A percentile compares a stretch with the other conserved stretches of the same genome.
phyloP scores from a whole-genome alignment of 1,140 invertebrate genomes.

The Neotoxoptera formosana region DNA sequence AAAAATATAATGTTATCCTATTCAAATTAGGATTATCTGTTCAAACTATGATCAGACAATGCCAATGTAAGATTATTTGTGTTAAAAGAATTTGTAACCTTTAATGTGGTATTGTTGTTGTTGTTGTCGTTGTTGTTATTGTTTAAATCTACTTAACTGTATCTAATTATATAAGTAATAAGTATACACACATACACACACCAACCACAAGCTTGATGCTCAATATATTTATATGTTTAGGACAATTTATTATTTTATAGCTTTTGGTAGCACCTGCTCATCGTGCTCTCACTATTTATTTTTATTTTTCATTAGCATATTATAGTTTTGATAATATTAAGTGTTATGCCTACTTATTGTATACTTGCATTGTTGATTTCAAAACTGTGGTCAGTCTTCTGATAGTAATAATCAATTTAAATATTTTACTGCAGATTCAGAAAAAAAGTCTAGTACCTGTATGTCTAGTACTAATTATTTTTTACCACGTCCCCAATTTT shows the following conservation, averaged over 20 bases:
- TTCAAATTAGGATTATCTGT: not conserved
- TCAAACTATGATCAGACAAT: not conserved
- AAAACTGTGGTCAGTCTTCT: not conserved
- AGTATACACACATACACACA: not conserved
- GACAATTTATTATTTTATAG: not conserved
- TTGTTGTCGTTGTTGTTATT: slow-evolving; percentile 1
- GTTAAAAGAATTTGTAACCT: not conserved
- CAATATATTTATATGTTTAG: not conserved
- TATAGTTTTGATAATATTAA: not conserved
- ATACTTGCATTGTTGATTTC: not conserved
- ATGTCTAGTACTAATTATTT: not conserved
- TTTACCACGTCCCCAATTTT: not conserved
- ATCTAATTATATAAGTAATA: slow-evolving; percentile 4
- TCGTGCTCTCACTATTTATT: slow-evolving; percentile 1
- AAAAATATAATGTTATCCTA: not conserved
- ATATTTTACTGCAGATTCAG: not conserved
- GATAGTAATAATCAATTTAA: not conserved
- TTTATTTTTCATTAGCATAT: not conserved
- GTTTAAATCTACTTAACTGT: slow-evolving; percentile 18
- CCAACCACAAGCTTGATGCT: slow-evolving; percentile 40
- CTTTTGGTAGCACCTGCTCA: not conserved
- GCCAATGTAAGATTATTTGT: not conserved
- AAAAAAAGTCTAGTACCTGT: not conserved
- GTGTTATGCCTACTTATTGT: not conserved
- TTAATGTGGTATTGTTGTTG: slow-evolving; percentile 16